Evolutionary conservation across 2,888 invertebrate genomes (phyloP), one percentile per base, ranked within the genome.

Genomic region (Rhamnusium bicolor): DNA sequence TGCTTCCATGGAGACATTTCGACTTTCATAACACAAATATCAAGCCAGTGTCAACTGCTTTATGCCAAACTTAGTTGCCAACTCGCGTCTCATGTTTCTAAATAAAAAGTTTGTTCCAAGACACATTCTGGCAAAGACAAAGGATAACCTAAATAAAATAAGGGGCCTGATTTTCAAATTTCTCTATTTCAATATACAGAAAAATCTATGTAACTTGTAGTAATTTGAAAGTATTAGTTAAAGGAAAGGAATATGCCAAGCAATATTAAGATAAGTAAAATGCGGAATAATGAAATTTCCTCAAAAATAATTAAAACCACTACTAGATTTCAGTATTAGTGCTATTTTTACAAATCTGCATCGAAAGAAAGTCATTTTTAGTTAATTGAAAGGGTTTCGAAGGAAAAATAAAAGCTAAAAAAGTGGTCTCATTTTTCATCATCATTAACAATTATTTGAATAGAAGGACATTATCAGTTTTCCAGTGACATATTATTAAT

Each of bases 21-120:
- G 40, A 32, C 32, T 54, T 58, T 65, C 69, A 67, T 69, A 75
- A 73, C 72, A 75, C 72, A 78, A 78, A 78, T 73, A 78, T 73
- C 69, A 75, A 72, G 72, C 65, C 77, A 67, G 74, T 78, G 78
- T 75, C 77, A 78, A 76, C 78, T 71, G 74, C 69, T 69, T 74
- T 70, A 69, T 69, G 72, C 73, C 77, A 73, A 78, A 77, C 69
- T 77, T 75, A 73, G 73, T 77, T 77, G 78, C 68, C 75, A 75
- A 75, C 66, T 66, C 66, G 32, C 69, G 62, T 56, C 62, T 75
- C 72, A 75, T 75, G 72, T 70, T 75, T 72, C 62, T 18, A 49
- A 61, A 66, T 61, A 70, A 72, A 73, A 73, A 75, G 61, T 61
- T 56, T 16, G 32, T 32, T 21, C 56, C 56, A 61, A 47, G 27